Conservation (phyloP, 2,888 invertebrate genomes). For the Caenorhabditis angaria region DNA sequence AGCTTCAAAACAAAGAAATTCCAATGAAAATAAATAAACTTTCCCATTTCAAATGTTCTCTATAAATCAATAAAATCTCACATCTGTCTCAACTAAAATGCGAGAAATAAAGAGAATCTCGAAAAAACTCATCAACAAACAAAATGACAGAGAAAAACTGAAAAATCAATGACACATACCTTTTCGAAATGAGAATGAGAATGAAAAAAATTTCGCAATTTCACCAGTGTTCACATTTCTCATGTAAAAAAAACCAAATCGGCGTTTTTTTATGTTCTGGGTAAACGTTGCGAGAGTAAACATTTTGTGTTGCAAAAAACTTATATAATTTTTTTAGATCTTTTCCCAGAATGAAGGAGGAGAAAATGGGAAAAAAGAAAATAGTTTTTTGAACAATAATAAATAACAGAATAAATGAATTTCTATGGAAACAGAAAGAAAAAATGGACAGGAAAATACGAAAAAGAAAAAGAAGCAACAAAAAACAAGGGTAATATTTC, state of each 20-base stretch:
- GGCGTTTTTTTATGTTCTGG: too few species aligned
- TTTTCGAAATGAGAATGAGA: background rate
- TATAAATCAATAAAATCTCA: too few species aligned
- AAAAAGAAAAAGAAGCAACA: too few species aligned
- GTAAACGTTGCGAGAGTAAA: background rate
- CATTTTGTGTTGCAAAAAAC: background rate
- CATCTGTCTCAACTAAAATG: too few species aligned
- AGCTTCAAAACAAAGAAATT: too few species aligned
- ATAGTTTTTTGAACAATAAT: background rate
- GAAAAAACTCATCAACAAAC: background rate
- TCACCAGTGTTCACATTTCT: background rate
- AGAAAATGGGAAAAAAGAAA: background rate
- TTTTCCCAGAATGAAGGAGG: background rate
- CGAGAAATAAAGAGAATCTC: too few species aligned
- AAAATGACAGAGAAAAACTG: background rate
- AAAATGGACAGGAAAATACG: too few species aligned
- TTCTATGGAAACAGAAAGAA: background rate
- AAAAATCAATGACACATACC: background rate
- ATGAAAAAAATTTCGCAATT: background rate
- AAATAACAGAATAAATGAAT: slow-evolving; percentile 3
- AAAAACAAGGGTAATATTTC: background rate
- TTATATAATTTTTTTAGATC: background rate
- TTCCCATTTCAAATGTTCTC: too few species aligned
- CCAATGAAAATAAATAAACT: too few species aligned
- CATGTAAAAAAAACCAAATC: background rate